Evolutionary conservation across 1,140 invertebrate species (phyloP), one percentile per base, ranked within the genome.

Genomic region (Parapsyche elsis): DNA sequence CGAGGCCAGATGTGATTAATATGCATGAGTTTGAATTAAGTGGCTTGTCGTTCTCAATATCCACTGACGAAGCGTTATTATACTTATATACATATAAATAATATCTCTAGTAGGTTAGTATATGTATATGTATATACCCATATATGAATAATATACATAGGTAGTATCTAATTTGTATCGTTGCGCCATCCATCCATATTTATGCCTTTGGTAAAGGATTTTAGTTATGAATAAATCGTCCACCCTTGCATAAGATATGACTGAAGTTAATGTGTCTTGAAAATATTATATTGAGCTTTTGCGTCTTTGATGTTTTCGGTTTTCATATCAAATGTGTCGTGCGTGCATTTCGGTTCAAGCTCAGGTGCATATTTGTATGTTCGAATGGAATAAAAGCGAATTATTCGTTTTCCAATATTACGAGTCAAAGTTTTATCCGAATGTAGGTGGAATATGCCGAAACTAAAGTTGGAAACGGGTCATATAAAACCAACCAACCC

Each of bases 121-220:
- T n/a, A n/a, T n/a, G n/a, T n/a, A n/a, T n/a, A n/a, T n/a, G n/a
- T n/a, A n/a, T n/a, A n/a, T n/a, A n/a, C n/a, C n/a, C 7, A 38
- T 38, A 38, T 38, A 38, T 38, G 30, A 4, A 38, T 7, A n/a
- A 38, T 38, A 38, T 38, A 38, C 7, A 38, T 7, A 4, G 30
- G 1, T 1, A 38, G 2, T 38, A 7, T 38, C 7, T 38, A 67
- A 67, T 67, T 26, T 23, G 64, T 23, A 26, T 26, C 64, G 24
- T 67, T 26, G 21, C 64, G 21, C 12, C 19, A 73, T 73, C 46
- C 71, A 73, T 73, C 14, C 71, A 73, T 73, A 73, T 73, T 73
- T 73, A 73, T 73, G 45, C 2, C 16, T n/a, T 9, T 10, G n/a
- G n/a, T 38, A n/a, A 73, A 73, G 64, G 16, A 73, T 24, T 38